Percentiles rank a stretch among this genome's conserved stretches.
phyloP scores from a whole-genome alignment of 2,888 invertebrate species.

The Tenthredo distinguenda region DNA sequence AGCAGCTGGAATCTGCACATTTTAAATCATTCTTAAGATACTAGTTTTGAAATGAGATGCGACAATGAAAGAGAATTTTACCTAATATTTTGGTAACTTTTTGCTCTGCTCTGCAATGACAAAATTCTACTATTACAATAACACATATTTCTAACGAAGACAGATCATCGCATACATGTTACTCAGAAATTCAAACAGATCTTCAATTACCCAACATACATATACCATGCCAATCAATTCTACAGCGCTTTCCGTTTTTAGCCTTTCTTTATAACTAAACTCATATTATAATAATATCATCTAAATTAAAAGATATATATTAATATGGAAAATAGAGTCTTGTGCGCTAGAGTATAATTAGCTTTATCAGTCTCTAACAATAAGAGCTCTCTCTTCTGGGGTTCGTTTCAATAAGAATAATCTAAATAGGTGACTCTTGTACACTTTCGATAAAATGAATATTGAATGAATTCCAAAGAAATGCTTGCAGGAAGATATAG shows the following conservation, averaged over 20 bases:
- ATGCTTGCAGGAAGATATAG: neutral
- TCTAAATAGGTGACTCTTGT: neutral
- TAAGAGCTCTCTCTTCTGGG: constrained; percentile 15
- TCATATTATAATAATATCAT: neutral
- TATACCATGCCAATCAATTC: neutral
- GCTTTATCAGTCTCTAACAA: constrained; percentile 23
- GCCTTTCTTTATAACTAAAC: neutral
- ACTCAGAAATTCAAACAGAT: neutral
- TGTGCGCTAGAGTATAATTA: neutral
- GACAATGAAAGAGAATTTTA: neutral
- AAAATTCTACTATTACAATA: neutral
- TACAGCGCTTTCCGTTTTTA: neutral
- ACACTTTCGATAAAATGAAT: neutral
- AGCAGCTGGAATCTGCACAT: neutral
- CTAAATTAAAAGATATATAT: neutral
- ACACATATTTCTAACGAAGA: neutral
- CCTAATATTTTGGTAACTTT: constrained; percentile 17
- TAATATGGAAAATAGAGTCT: constrained; percentile 8
- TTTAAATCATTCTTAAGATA: neutral
- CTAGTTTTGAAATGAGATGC: neutral
- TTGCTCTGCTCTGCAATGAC: constrained; percentile 5
- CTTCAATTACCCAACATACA: neutral
- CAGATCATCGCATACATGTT: neutral
- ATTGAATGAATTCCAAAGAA: neutral
- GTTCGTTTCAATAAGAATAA: neutral